Evolutionary conservation across 2,113 vertebrate genomes (phyloP), one percentile per base, ranked within the genome.

Genomic region (Tauraco erythrolophus): DNA sequence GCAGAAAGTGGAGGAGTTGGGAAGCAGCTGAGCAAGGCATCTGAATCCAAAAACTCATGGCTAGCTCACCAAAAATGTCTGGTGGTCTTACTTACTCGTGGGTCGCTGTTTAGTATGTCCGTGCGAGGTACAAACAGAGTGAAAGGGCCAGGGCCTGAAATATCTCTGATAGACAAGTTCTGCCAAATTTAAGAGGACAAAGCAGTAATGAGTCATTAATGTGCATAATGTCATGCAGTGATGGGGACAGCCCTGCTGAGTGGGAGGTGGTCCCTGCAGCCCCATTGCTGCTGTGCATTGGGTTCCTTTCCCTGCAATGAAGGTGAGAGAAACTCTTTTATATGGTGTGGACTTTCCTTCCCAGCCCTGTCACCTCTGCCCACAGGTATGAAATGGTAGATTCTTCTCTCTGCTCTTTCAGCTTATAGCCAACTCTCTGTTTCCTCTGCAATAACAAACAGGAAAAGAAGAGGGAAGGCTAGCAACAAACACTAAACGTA

Each of bases 91-190:
- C 98, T 98, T 93, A 98, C 98, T 84, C 16, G 93, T 30, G 84
- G 35, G 8, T 98, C 97, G 0, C 72, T 62, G 6, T 60, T 51
- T 21, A 98, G 97, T 27, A 98, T 37, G 0, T 95, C 19, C 0
- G 68, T 80, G 2, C 0, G 98, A 10, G 99, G 99, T 8, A 70
- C 97, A 11, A 99, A 99, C 19, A 99, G 95, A 0, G 99, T 99
- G 98, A 99, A 99, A 4, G 99, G 99, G 1, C 99, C 99, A 0
- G 98, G 88, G 5, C 98, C 97, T 9, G 72, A 27, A 45, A 99
- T 62, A 30, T 98, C 98, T 57, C 65, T 95, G 25, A 99, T n/a
- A 0, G 86, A 84, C 19, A 86, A 58, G 3, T 87, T 56, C 99
- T 99, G 97, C 31, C 92, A 96, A 79, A 65, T 91, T 61, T 14